Conservation (phyloP, 2,113 vertebrate genomes). For the Diphyllodes magnificus region DNA sequence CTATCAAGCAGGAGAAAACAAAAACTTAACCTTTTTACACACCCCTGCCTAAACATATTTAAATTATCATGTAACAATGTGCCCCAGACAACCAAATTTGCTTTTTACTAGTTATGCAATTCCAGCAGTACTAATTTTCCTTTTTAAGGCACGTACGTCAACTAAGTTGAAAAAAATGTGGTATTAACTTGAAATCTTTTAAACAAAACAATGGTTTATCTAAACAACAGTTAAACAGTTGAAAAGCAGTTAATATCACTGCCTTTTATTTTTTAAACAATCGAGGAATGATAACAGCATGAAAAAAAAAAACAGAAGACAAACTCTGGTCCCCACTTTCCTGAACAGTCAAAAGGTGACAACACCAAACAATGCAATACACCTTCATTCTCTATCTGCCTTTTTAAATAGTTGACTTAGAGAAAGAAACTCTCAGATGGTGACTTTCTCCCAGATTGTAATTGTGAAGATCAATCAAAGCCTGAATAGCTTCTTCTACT, state of each 20-base stretch:
- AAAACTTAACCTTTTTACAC: conserved; percentile 85
- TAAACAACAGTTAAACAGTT: conserved; percentile 73
- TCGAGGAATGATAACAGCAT: conserved; percentile 81
- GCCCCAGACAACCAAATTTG: conserved; percentile 78
- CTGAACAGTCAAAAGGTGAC: conserved; percentile 83
- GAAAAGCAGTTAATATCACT: conserved; percentile 68
- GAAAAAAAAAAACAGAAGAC: conserved; percentile 52
- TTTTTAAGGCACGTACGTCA: conserved; percentile 94
- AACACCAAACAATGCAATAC: conserved; percentile 74
- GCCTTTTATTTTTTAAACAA: conserved; percentile 60
- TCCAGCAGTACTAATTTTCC: conserved; percentile 81
- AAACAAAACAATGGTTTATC: conserved; percentile 76
- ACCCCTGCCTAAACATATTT: conserved; percentile 79
- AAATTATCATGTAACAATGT: conserved; percentile 79
- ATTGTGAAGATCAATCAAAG: conserved; percentile 97
- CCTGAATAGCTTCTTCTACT: conserved; percentile 95
- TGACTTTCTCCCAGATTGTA: conserved; percentile 97
- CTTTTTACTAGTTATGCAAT: conserved; percentile 71
- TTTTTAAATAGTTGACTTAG: conserved; percentile 93
- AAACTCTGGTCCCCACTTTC: conserved; percentile 87
- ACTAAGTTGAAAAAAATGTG: conserved; percentile 77
- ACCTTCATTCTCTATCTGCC: conserved; percentile 56
- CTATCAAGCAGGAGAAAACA: conserved; percentile 76
- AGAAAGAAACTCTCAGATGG: conserved; percentile 97
- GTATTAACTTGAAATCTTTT: conserved; percentile 68